Conservation (phyloP, 2,888 invertebrate species). For the Nomada goodeniana region DNA sequence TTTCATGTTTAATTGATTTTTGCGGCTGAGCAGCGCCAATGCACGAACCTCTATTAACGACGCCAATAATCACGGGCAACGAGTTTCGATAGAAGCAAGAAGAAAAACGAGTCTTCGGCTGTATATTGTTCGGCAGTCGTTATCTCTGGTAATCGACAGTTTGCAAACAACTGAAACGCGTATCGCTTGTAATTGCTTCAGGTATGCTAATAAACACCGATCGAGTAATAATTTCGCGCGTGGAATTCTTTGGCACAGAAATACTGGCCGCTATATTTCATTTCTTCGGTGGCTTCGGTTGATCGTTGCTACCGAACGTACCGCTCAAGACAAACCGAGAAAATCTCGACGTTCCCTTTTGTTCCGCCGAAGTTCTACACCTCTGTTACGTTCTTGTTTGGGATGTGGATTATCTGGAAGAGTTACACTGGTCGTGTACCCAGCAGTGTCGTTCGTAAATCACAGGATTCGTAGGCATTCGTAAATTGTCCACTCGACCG, state of each 20-base stretch:
- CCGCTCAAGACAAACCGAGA: constrained; percentile 4
- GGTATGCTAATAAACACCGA: not conserved
- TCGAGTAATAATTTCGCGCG: not conserved
- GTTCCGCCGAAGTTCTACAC: not conserved
- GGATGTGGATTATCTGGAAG: constrained; percentile 51
- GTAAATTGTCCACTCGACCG: constrained; percentile 66
- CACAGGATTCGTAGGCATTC: constrained; percentile 58
- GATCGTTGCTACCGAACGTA: not conserved
- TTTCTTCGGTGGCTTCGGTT: not conserved
- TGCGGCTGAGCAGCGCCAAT: not conserved
- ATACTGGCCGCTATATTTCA: not conserved
- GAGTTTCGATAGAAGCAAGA: constrained; percentile 33
- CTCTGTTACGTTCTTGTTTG: constrained; percentile 13
- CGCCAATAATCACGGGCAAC: constrained; percentile 55
- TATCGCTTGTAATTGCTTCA: constrained; percentile 9
- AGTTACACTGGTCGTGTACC: constrained; percentile 9
- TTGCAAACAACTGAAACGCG: not conserved
- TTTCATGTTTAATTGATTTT: too few relatives aligned
- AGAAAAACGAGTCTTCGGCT: constrained; percentile 27
- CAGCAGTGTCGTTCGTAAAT: constrained; percentile 56
- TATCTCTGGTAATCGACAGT: constrained; percentile 29
- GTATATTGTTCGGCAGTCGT: constrained; percentile 36
- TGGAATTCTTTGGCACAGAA: not conserved
- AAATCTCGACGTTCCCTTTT: constrained; percentile 33
- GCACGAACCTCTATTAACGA: constrained; percentile 2